Conservation (phyloP, 2,113 vertebrate genomes). For the Vidua macroura region DNA sequence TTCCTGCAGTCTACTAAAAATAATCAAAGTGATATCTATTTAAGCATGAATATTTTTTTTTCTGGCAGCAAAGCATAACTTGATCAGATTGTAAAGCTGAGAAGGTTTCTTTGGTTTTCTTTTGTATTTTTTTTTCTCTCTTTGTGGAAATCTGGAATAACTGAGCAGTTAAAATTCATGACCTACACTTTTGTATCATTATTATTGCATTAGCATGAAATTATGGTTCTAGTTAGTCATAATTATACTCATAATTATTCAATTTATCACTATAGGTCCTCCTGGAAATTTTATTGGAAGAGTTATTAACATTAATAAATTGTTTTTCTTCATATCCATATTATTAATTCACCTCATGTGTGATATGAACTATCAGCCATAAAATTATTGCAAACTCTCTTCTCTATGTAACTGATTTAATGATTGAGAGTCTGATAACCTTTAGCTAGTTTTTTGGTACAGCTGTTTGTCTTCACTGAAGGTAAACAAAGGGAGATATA, state of each 20-base stretch:
- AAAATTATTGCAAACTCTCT: conserved; percentile 57
- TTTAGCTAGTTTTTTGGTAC: conserved; percentile 17
- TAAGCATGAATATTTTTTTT: not conserved
- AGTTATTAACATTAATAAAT: conserved; percentile 84
- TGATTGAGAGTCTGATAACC: conserved; percentile 12
- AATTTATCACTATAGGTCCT: conserved; percentile 81
- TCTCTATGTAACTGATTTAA: conserved; percentile 15
- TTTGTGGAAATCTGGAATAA: conserved; percentile 73
- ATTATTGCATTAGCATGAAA: conserved; percentile 84
- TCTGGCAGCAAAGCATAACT: conserved; percentile 1
- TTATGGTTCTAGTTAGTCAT: conserved; percentile 80
- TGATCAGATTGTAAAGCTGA: conserved; percentile 1
- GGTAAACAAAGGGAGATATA: not conserved
- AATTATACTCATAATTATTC: conserved; percentile 83
- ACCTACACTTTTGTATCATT: conserved; percentile 79
- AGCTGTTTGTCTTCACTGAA: not conserved
- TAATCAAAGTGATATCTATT: not conserved
- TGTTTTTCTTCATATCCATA: conserved; percentile 79
- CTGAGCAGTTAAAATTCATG: conserved; percentile 81
- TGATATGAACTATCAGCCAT: conserved; percentile 69
- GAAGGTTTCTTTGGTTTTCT: not conserved
- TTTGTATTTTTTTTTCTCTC: not conserved
- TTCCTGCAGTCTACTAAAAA: not conserved
- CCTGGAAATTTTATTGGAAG: conserved; percentile 78
- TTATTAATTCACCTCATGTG: conserved; percentile 77